A percentile compares a stretch with the other conserved stretches of the same genome.
Evolutionary conservation across 2,888 invertebrate genomes (phyloP).

Genomic region (Cyrtodaria siliqua): DNA sequence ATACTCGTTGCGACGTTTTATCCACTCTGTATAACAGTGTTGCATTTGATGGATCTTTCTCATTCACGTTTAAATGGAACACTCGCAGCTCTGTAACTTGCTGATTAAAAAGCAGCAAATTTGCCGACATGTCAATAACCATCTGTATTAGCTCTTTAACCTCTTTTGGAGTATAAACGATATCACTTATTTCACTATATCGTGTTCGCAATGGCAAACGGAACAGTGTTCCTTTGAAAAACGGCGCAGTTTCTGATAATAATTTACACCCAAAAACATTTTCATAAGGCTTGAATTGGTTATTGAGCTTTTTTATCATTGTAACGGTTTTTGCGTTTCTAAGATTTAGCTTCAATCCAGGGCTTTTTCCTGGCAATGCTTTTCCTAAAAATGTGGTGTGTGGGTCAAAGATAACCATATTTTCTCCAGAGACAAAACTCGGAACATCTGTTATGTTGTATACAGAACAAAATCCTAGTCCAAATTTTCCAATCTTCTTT

Average conservation of each 20-base stretch:
- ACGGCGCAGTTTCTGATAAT: slow-evolving; percentile 4
- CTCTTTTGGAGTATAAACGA: slow-evolving; percentile 72
- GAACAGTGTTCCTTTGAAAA: slow-evolving; percentile 79
- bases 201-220: slow-evolving; percentile 80
- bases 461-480: slow-evolving; percentile 83
- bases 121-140: slow-evolving; percentile 72
- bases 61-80: slow-evolving; percentile 69
- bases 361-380: slow-evolving; percentile 56
- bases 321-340: slow-evolving; percentile 39
- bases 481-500: slow-evolving; percentile 83
- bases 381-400: slow-evolving; percentile 77
- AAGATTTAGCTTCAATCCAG: slow-evolving; percentile 71
- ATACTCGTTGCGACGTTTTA: neutral
- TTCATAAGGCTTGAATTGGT: slow-evolving; percentile 76
- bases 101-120: slow-evolving; percentile 82
- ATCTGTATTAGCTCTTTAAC: slow-evolving; percentile 73
- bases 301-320: slow-evolving; percentile 53
- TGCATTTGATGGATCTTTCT: neutral
- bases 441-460: slow-evolving; percentile 84
- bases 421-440: slow-evolving; percentile 80
- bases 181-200: slow-evolving; percentile 78
- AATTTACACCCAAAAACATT: slow-evolving; percentile 73
- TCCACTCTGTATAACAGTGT: slow-evolving; percentile 4
- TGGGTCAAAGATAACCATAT: slow-evolving; percentile 83
- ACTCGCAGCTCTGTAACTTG: slow-evolving; percentile 75